These are phyloP conservation scores for Styela clava DNA, from an alignment of 23 tunicate genomes.

Conservation along the genomic window DNA sequence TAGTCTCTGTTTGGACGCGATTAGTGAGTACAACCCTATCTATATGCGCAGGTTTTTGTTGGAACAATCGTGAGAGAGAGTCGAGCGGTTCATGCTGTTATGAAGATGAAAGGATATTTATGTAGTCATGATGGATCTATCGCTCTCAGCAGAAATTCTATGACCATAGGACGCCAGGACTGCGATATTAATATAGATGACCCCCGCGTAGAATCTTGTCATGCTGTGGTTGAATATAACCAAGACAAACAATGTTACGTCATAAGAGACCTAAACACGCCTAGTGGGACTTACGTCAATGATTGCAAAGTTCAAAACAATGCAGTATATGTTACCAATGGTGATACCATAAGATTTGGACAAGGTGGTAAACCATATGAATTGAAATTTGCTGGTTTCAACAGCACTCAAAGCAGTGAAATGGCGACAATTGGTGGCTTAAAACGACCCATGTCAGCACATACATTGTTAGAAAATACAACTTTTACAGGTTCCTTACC, in stretches of 20 bases:
- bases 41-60: not conserved
- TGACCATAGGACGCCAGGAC: slow-evolving; percentile 50
- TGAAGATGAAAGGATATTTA: slow-evolving; percentile 49
- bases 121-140: slow-evolving; percentile 33
- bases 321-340: slow-evolving; percentile 66
- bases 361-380: slow-evolving; percentile 53
- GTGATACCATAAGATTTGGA: slow-evolving; percentile 68
- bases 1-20: not conserved
- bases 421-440: not conserved
- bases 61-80: not conserved
- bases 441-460: slow-evolving; percentile 26
- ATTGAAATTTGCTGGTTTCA: slow-evolving; percentile 16
- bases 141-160: slow-evolving; percentile 25
- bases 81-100: slow-evolving; percentile 17
- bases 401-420: not conserved
- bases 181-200: slow-evolving; percentile 60
- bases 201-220: slow-evolving; percentile 39
- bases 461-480: not conserved
- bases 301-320: slow-evolving; percentile 78
- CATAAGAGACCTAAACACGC: slow-evolving; percentile 65
- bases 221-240: slow-evolving; percentile 69
- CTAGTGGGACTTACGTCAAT: slow-evolving; percentile 75
- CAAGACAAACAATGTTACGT: slow-evolving; percentile 61
- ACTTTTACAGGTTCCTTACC: slow-evolving; percentile 10
- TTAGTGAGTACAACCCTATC: not conserved